Evolutionary conservation across 2,113 vertebrate genomes (phyloP).

Genomic region (Cololabis saira): DNA sequence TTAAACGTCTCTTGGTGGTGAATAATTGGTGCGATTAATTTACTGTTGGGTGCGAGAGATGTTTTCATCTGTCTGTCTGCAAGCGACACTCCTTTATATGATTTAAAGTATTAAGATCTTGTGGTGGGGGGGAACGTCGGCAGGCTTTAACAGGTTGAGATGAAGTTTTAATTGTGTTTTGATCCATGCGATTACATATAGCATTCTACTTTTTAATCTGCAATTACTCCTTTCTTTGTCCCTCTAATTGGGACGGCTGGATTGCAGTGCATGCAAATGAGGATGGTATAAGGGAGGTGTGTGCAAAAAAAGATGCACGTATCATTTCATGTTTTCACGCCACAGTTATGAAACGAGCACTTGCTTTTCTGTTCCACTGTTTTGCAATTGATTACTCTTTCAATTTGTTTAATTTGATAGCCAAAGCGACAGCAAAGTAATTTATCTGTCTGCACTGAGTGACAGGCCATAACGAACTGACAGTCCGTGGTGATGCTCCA

Average conservation of each 20-base stretch:
- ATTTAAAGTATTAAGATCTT: constrained; percentile 79
- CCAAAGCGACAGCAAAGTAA: constrained; percentile 87
- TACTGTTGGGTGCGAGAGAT: constrained; percentile 78
- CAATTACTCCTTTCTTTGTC: constrained; percentile 78
- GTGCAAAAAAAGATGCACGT: constrained; percentile 42
- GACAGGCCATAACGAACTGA: constrained; percentile 88
- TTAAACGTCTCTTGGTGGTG: constrained; percentile 80
- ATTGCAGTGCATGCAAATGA: constrained; percentile 70
- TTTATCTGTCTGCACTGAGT: constrained; percentile 86
- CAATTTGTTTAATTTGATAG: constrained; percentile 81
- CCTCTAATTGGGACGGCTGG: constrained; percentile 69
- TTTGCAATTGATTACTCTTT: constrained; percentile 84
- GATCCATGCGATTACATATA: constrained; percentile 79
- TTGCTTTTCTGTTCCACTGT: constrained; percentile 51
- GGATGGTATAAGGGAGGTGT: constrained; percentile 49
- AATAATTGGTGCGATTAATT: constrained; percentile 85
- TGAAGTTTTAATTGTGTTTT: constrained; percentile 83
- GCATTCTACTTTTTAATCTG: constrained; percentile 77
- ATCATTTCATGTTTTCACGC: constrained; percentile 56
- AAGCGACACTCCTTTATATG: constrained; percentile 72
- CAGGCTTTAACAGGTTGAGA: constrained; percentile 70
- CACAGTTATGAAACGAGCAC: constrained; percentile 49
- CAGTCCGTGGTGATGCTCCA: constrained; percentile 83
- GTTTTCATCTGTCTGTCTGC: constrained; percentile 76
- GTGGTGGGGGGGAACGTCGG: constrained; percentile 55